A percentile compares a stretch with the other conserved stretches of the same genome.
Conservation (phyloP, 2,888 invertebrate genomes). For the Spilosoma lubricipeda region DNA sequence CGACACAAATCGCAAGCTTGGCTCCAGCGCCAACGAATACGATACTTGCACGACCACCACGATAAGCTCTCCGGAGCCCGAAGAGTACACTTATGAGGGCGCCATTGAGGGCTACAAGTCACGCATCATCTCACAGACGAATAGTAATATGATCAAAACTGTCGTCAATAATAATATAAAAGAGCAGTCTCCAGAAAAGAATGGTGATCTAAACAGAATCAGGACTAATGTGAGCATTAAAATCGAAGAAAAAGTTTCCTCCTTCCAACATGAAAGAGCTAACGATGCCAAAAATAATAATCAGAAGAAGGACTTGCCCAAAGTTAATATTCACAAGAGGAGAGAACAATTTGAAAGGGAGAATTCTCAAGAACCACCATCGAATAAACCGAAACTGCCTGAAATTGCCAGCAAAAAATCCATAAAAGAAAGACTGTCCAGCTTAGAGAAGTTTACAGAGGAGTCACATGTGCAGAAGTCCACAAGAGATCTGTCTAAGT, state of each 20-base stretch:
- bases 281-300: slow-evolving; percentile 80
- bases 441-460: slow-evolving; percentile 89
- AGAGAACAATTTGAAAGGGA: slow-evolving; percentile 93
- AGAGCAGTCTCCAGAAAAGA: slow-evolving; percentile 81
- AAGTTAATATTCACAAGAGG: slow-evolving; percentile 93
- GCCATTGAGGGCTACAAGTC: slow-evolving; percentile 95
- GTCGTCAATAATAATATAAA: slow-evolving; percentile 79
- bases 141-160: slow-evolving; percentile 79
- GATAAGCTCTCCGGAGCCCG: slow-evolving; percentile 89
- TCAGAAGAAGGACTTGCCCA: slow-evolving; percentile 88
- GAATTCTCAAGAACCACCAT: slow-evolving; percentile 83
- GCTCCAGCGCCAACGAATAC: slow-evolving; percentile 87
- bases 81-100: slow-evolving; percentile 95
- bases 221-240: slow-evolving; percentile 84
- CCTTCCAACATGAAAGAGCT: slow-evolving; percentile 84
- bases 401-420: slow-evolving; percentile 89
- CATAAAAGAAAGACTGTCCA: slow-evolving; percentile 90
- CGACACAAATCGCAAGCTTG: slow-evolving; percentile 80
- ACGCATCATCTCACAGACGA: slow-evolving; percentile 88
- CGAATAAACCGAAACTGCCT: slow-evolving; percentile 85
- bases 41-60: slow-evolving; percentile 90
- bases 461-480: slow-evolving; percentile 81
- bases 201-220: slow-evolving; percentile 80
- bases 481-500: slow-evolving; percentile 78
- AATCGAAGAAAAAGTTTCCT: slow-evolving; percentile 88